phyloP scores from a whole-genome alignment of 2,113 vertebrate genomes.

The Pelobates fuscus region DNA sequence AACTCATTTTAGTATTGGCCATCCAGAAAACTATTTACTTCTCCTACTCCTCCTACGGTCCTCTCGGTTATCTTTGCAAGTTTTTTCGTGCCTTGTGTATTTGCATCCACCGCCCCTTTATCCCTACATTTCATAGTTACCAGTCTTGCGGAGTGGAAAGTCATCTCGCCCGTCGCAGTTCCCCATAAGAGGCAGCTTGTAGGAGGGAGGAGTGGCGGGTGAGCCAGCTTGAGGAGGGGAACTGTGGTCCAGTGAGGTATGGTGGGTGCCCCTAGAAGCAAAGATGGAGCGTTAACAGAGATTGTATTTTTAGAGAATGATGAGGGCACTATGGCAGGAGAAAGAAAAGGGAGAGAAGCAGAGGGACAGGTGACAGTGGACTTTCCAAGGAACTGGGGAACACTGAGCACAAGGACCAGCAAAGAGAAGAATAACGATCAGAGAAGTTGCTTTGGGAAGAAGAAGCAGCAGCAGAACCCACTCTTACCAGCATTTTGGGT shows the following conservation, averaged over 20 bases:
- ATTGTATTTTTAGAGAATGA: too few relatives aligned
- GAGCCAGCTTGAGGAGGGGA: slow-evolving; percentile 86
- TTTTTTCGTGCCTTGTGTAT: too few relatives aligned
- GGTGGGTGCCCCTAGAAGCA: slow-evolving; percentile 80
- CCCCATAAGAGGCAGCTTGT: slow-evolving; percentile 85
- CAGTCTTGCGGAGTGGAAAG: slow-evolving; percentile 93
- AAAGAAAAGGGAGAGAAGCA: background rate
- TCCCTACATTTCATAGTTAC: slow-evolving; percentile 59
- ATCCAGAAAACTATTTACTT: too few relatives aligned
- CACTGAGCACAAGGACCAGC: background rate
- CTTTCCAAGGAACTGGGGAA: too few relatives aligned
- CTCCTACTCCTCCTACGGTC: too few relatives aligned
- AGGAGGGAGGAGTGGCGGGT: slow-evolving; percentile 76
- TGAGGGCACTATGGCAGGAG: too few relatives aligned
- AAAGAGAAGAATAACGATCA: background rate
- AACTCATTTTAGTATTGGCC: too few relatives aligned
- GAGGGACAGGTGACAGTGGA: too few relatives aligned
- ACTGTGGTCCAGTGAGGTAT: slow-evolving; percentile 90
- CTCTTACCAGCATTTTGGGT: slow-evolving; percentile 85
- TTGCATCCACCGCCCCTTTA: background rate
- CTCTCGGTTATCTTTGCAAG: too few relatives aligned
- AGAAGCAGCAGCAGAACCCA: background rate
- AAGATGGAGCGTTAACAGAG: background rate
- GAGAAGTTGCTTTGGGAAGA: background rate
- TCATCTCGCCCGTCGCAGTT: slow-evolving; percentile 88